Percentiles rank a stretch among this genome's conserved stretches.
Evolutionary conservation across 2,888 invertebrate species (phyloP).

Genomic region (Noctua comes): DNA sequence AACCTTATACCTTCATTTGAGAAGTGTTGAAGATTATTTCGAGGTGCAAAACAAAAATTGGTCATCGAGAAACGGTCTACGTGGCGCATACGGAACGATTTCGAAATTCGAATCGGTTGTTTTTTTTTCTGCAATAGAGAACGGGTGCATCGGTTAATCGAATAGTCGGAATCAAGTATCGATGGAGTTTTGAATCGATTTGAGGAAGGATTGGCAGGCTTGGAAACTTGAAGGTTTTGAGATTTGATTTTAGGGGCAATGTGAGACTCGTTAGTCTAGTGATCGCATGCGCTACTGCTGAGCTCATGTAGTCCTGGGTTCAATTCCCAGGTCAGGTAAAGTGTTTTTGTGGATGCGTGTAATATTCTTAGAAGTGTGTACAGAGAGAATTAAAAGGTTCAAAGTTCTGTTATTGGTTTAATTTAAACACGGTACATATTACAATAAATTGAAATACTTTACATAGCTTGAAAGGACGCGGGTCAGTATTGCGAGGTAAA

Average conservation of each 20-base stretch:
- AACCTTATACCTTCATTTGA: neutral
- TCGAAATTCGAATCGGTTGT: conserved; percentile 37
- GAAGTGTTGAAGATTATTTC: neutral
- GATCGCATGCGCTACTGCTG: no score
- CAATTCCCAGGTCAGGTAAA: neutral
- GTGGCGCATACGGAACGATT: conserved; percentile 63
- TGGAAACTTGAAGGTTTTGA: conserved; percentile 1
- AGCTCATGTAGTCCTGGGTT: neutral
- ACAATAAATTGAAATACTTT: no score
- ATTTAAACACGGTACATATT: no score
- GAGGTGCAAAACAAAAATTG: neutral
- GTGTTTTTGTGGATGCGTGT: no score
- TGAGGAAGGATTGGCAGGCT: conserved; percentile 48
- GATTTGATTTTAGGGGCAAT: conserved; percentile 4
- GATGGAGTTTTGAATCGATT: conserved; percentile 63
- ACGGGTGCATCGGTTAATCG: conserved; percentile 66
- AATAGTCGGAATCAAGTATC: conserved; percentile 64
- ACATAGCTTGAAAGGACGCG: no score
- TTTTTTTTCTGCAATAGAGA: conserved; percentile 62
- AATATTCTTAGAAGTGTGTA: no score
- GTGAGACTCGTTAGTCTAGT: neutral
- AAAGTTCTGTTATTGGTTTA: no score
- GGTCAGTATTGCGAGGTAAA: no score
- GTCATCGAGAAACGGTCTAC: conserved; percentile 46
- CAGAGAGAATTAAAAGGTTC: no score